phyloP scores from a whole-genome alignment of 2,113 vertebrate genomes.

The Mustela lutreola region DNA sequence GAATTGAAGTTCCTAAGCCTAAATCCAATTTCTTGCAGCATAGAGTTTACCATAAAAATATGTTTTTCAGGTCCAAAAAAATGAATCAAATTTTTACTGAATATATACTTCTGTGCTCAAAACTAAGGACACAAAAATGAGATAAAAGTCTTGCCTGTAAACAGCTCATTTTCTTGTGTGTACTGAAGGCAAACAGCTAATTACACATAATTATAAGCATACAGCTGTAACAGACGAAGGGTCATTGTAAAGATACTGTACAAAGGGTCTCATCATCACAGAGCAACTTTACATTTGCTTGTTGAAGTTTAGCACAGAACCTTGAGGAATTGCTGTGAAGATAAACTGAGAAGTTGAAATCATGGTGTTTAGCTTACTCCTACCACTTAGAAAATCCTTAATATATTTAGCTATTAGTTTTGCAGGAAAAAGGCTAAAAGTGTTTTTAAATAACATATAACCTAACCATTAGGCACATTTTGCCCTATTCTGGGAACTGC shows the following conservation, averaged over 20 bases:
- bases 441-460: neutral
- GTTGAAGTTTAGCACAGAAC: neutral
- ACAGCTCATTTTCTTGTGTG: neutral
- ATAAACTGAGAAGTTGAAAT: neutral
- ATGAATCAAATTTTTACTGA: neutral
- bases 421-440: neutral
- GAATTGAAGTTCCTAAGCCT: neutral
- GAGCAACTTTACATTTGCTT: neutral
- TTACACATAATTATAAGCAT: neutral
- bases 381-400: neutral
- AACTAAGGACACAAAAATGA: neutral
- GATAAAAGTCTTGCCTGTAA: neutral
- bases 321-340: neutral
- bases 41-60: neutral
- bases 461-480: neutral
- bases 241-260: neutral
- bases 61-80: neutral
- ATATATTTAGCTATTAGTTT: neutral
- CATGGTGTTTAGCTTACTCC: neutral
- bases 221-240: neutral
- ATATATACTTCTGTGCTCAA: neutral
- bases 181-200: neutral
- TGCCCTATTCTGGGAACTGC: neutral
- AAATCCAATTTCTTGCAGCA: conserved; percentile 9
- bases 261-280: neutral